These are phyloP conservation scores for Villa cingulata DNA, from an alignment of 2,888 invertebrate genomes.

Conservation along the genomic window DNA sequence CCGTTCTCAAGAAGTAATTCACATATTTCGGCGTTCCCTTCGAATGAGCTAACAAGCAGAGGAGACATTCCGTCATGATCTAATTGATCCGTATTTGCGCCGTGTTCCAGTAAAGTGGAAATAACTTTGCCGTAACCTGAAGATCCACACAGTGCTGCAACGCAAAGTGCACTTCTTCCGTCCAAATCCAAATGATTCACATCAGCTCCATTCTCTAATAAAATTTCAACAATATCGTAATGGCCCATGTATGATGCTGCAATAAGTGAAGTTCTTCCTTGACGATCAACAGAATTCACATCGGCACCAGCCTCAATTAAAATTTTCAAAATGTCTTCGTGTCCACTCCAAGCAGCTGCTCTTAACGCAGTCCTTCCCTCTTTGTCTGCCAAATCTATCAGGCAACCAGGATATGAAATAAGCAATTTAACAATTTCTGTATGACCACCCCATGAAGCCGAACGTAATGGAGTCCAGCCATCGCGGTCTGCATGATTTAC, in stretches of 20 bases:
- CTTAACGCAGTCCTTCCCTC: conserved; percentile 81
- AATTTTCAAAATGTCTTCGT: conserved; percentile 66
- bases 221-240: conserved; percentile 73
- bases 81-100: conserved; percentile 66
- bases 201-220: conserved; percentile 67
- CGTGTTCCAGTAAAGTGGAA: conserved; percentile 61
- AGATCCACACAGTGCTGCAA: conserved; percentile 74
- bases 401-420: conserved; percentile 57
- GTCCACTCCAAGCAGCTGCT: conserved; percentile 89
- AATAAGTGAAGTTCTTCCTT: conserved; percentile 82
- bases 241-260: conserved; percentile 96
- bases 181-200: conserved; percentile 79
- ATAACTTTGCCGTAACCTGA: conserved; percentile 57
- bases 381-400: conserved; percentile 75
- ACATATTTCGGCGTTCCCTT: conserved; percentile 84
- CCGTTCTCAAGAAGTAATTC: conserved; percentile 83
- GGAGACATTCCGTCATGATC: conserved; percentile 84
- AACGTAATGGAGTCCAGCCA: conserved; percentile 81
- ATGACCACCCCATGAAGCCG: conserved; percentile 94
- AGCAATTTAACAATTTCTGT: conserved; percentile 72
- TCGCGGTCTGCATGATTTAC: conserved; percentile 68
- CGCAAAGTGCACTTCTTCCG: conserved; percentile 75
- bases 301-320: conserved; percentile 63
- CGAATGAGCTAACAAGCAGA: conserved; percentile 76
- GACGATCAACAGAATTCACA: conserved; percentile 73